These are phyloP conservation scores for Schizotus pectinicornis DNA, from an alignment of 2,888 invertebrate genomes.

Conservation along the genomic window DNA sequence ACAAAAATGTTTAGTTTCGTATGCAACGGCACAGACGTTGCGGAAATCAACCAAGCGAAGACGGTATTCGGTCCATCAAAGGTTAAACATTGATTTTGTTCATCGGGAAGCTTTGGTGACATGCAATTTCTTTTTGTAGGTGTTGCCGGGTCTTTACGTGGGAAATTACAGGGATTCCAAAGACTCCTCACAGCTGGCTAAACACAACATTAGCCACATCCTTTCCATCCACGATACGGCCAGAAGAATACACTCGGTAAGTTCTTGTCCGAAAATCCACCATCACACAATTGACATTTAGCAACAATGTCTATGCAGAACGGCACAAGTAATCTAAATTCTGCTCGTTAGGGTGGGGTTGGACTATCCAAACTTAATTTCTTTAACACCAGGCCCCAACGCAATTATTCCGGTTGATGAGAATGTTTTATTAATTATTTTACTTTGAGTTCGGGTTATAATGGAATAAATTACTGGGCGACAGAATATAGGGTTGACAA, in stretches of 20 bases:
- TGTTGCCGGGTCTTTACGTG: constrained; percentile 92
- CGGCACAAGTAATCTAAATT: constrained; percentile 4
- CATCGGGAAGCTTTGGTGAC: neutral
- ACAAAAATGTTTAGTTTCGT: constrained; percentile 10
- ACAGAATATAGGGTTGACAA: no score
- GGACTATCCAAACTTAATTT: neutral
- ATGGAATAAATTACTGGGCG: neutral
- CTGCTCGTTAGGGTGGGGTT: no score
- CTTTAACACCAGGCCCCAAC: neutral
- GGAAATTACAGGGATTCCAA: constrained; percentile 97
- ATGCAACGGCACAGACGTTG: constrained; percentile 2
- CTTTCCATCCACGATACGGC: constrained; percentile 96
- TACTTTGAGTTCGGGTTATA: constrained; percentile 1
- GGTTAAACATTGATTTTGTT: neutral
- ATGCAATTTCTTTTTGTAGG: constrained; percentile 62
- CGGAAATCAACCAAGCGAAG: neutral
- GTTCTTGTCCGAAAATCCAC: constrained; percentile 46
- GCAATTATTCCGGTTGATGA: constrained; percentile 3
- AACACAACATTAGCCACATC: constrained; percentile 93
- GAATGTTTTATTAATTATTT: constrained; percentile 13
- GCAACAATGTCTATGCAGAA: no score
- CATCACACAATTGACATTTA: neutral
- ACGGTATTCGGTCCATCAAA: constrained; percentile 10
- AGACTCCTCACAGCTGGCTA: constrained; percentile 85
- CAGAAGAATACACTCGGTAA: constrained; percentile 82